A percentile compares a stretch with the other conserved stretches of the same genome.
phyloP scores from a whole-genome alignment of 2,797 vertebrate species.

The Petrocephalus sullivani region DNA sequence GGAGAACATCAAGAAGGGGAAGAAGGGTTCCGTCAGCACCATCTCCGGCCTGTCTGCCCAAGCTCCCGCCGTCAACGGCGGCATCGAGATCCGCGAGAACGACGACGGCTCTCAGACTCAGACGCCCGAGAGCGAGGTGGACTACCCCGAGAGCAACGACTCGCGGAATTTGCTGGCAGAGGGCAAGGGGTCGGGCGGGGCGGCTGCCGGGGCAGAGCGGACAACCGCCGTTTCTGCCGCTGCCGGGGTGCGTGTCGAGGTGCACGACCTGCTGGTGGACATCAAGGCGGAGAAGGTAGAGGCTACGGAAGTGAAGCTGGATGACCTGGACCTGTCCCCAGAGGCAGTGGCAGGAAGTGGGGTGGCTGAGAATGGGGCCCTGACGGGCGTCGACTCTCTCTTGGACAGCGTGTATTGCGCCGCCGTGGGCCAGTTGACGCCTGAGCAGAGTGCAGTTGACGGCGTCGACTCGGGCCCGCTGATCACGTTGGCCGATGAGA shows the following conservation, averaged over 20 bases:
- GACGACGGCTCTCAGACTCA: constrained; percentile 92
- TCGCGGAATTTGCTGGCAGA: constrained; percentile 84
- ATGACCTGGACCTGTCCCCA: constrained; percentile 94
- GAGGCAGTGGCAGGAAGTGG: constrained; percentile 69
- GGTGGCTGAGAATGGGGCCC: constrained; percentile 76
- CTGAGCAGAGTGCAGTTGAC: constrained; percentile 81
- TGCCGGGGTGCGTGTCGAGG: constrained; percentile 85
- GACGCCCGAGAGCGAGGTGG: constrained; percentile 93
- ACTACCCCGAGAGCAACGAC: constrained; percentile 81
- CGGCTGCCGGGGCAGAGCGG: constrained; percentile 68
- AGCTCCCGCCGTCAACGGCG: constrained; percentile 82
- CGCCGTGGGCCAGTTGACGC: constrained; percentile 83
- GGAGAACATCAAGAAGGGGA: constrained; percentile 98
- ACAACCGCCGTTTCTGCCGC: constrained; percentile 24
- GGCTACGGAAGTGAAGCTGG: constrained; percentile 95
- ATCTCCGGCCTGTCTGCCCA: constrained; percentile 94
- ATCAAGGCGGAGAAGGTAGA: constrained; percentile 99
- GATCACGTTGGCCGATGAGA: constrained; percentile 94
- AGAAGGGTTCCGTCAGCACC: constrained; percentile 95
- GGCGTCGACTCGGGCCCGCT: constrained; percentile 89
- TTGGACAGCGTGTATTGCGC: constrained; percentile 90
- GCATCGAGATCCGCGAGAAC: constrained; percentile 83
- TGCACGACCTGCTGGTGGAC: constrained; percentile 94
- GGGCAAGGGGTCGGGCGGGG: constrained; percentile 74
- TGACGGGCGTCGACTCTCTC: constrained; percentile 85